These are phyloP conservation scores for Brachionus manjavacas DNA, from an alignment of 1,140 invertebrate species.

Conservation along the genomic window DNA sequence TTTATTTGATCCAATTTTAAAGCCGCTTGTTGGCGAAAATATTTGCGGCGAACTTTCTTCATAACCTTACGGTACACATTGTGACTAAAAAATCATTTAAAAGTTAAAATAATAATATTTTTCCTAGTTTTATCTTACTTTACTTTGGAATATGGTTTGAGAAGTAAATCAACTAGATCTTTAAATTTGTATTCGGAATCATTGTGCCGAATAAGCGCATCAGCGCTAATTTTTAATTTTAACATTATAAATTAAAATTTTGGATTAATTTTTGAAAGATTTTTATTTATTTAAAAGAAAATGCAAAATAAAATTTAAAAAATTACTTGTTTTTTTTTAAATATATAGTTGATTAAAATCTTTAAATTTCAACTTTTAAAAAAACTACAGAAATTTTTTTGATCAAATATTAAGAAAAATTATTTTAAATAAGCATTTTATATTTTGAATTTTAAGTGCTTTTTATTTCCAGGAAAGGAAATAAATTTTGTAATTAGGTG, in stretches of 20 bases:
- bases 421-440: too few relatives aligned
- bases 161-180: not conserved
- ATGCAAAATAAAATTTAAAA: not conserved
- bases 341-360: not conserved
- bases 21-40: not conserved
- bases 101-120: not conserved
- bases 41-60: slow-evolving; percentile 10
- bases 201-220: not conserved
- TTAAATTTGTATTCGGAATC: slow-evolving; percentile 1
- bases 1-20: not conserved
- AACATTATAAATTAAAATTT: not conserved
- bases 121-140: not conserved
- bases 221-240: not conserved
- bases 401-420: too few relatives aligned
- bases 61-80: not conserved
- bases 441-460: too few relatives aligned
- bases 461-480: not conserved
- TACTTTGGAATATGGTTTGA: not conserved
- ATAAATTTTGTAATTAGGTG: not conserved
- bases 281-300: not conserved
- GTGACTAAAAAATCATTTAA: not conserved
- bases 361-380: too few relatives aligned
- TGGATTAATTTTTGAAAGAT: not conserved
- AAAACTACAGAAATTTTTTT: too few relatives aligned
- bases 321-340: not conserved